Percentiles rank a stretch among this genome's conserved stretches.
Conservation (phyloP, 2,113 vertebrate genomes). For the Plectropomus leopardus region DNA sequence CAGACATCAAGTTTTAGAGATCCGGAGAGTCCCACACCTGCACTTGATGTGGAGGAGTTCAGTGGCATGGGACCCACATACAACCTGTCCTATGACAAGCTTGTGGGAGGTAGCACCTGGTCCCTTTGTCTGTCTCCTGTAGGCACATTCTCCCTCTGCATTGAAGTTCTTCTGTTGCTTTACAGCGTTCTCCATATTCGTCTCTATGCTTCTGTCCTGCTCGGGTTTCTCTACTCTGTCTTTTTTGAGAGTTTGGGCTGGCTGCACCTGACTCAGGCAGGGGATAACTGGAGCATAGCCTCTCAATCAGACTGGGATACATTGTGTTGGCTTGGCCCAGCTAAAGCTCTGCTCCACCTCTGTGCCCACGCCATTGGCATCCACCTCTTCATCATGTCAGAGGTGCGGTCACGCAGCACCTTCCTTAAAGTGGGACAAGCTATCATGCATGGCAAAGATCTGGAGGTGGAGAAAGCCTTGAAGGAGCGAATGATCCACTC, state of each 20-base stretch:
- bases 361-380: conserved; percentile 94
- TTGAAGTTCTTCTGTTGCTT: conserved; percentile 94
- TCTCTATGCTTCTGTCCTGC: conserved; percentile 92
- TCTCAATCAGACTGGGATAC: conserved; percentile 71
- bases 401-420: conserved; percentile 96
- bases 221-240: conserved; percentile 93
- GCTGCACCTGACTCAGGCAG: conserved; percentile 82
- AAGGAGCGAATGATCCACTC: conserved; percentile 99
- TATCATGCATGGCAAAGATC: conserved; percentile 98
- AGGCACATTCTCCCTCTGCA: conserved; percentile 96
- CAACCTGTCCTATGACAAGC: conserved; percentile 70
- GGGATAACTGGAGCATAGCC: conserved; percentile 44
- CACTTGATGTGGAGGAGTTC: conserved; percentile 59
- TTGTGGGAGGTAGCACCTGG: conserved; percentile 11
- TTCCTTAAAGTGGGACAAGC: conserved; percentile 99
- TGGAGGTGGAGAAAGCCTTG: conserved; percentile 98
- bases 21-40: conserved; percentile 27
- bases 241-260: conserved; percentile 94
- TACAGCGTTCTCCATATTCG: conserved; percentile 97
- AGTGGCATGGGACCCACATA: conserved; percentile 65
- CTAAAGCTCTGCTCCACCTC: conserved; percentile 93
- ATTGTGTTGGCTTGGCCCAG: conserved; percentile 89
- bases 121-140: conserved; percentile 91
- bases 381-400: conserved; percentile 97
- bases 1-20: conserved; percentile 81